Conservation (phyloP, 1,140 invertebrate genomes). For the Ips nitidus region DNA sequence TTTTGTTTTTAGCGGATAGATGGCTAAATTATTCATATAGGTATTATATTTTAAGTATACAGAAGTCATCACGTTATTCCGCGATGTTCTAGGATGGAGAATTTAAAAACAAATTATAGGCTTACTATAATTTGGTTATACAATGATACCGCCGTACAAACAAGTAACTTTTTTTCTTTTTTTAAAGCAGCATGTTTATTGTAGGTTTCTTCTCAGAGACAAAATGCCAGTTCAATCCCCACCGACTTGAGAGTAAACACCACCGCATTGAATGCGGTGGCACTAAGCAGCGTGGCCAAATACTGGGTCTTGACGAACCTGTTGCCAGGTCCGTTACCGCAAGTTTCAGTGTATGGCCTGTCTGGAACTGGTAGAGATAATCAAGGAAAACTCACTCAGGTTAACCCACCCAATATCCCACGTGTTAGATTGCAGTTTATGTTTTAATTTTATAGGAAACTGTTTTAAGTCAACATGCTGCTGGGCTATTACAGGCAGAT, state of each 20-base stretch:
- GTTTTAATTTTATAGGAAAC: slow-evolving; percentile 40
- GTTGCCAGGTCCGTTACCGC: slow-evolving; percentile 63
- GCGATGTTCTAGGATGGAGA: too few species aligned
- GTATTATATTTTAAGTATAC: too few species aligned
- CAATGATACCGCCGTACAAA: too few species aligned
- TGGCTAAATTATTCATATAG: too few species aligned
- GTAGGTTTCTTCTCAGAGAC: slow-evolving; percentile 8
- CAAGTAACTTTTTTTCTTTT: too few species aligned
- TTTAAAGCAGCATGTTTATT: background rate
- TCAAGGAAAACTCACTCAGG: slow-evolving; percentile 62
- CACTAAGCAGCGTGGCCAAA: slow-evolving; percentile 64
- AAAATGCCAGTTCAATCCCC: slow-evolving; percentile 54
- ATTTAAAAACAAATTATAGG: too few species aligned
- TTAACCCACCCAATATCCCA: slow-evolving; percentile 37
- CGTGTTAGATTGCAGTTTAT: background rate
- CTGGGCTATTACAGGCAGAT: slow-evolving; percentile 48
- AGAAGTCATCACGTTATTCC: too few species aligned
- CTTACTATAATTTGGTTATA: too few species aligned
- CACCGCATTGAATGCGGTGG: slow-evolving; percentile 60
- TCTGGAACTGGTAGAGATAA: slow-evolving; percentile 58
- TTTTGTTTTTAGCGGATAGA: too few species aligned
- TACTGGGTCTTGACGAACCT: slow-evolving; percentile 69
- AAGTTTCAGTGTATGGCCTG: slow-evolving; percentile 63
- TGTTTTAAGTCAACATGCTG: slow-evolving; percentile 47
- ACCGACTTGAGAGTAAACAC: slow-evolving; percentile 62